Base-by-base conservation (phyloP, 2,888 invertebrate genomes). In the Agrotis exclamationis region DNA sequence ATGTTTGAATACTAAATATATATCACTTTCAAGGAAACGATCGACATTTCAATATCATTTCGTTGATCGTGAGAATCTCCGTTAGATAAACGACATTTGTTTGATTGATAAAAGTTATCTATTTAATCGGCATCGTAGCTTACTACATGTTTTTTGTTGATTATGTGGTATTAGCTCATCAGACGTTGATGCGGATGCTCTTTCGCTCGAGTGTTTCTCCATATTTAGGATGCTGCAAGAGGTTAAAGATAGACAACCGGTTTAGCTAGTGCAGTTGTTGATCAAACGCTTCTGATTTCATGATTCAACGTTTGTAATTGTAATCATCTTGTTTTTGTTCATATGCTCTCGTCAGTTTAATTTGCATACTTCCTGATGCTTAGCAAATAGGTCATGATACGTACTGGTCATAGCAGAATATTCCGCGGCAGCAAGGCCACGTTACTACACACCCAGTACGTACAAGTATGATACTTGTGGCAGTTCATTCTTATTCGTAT, bases 211-310 rank as follows among this genome's bases (percentile, higher is more conserved):
- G 70, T 80, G 64, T 84, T 80, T 84, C 85, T 78, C 67, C 76
- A 79, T 79, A 80, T 78, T 84, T 78, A 68, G 60, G 66, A 86
- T 88, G 88, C 88, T 82, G 87, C 89, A 92, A 91, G 86, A 87
- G 87, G 87, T 89, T 89, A 90, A 86, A 89, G 82, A 87, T 86
- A 89, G 86, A 85, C 83, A 84, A 89, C 88, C 87, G 88, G 90
- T 86, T 88, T 82, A 80, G 74, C 80, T 84, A 59, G 28, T 75
- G 79, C 81, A 83, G 80, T 81, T 73, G 82, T 85, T 81, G 79
- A 87, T 87, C 70, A 71, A 76, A 76, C 71, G 71, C 83, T 78
- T 84, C 81, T 85, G 87, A 86, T 87, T 86, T 84, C 76, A 80
- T 70, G 78, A 73, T 63, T 78, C 62, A 62, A 70, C 54, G 20